Evolutionary conservation across 2,797 vertebrate species (phyloP).

Genomic region (Simalia tracyae): DNA sequence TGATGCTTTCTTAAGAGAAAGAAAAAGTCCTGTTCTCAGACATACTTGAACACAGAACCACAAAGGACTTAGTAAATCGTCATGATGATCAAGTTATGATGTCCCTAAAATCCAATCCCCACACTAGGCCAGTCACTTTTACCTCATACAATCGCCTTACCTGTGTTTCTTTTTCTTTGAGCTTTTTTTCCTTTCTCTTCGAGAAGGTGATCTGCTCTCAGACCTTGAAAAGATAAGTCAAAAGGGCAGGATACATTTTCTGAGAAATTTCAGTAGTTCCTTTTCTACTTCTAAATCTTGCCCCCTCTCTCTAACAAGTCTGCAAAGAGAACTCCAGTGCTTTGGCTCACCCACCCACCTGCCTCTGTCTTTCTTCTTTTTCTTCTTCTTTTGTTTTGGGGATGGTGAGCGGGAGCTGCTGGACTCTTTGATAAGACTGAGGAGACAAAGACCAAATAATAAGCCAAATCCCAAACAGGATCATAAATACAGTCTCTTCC

Average conservation of each 20-base stretch:
- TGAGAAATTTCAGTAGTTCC: neutral
- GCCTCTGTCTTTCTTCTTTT: constrained; percentile 79
- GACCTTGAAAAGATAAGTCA: constrained; percentile 56
- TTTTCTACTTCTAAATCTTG: neutral
- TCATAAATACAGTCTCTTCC: neutral
- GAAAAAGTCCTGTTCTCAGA: neutral
- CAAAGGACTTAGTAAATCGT: neutral
- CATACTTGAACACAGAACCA: neutral
- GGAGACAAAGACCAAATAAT: constrained; percentile 32
- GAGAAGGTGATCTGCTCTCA: constrained; percentile 66
- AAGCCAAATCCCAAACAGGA: neutral
- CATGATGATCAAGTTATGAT: neutral
- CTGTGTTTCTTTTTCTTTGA: constrained; percentile 74
- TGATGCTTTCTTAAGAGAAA: neutral
- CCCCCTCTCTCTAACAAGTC: neutral
- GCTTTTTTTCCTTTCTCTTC: constrained; percentile 71
- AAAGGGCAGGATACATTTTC: neutral
- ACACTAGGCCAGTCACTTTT: no score
- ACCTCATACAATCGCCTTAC: constrained; percentile 29
- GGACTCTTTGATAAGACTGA: constrained; percentile 79
- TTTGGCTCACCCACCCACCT: constrained; percentile 57
- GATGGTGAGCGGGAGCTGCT: constrained; percentile 81
- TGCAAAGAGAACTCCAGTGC: neutral
- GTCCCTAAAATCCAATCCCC: neutral
- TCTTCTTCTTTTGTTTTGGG: constrained; percentile 87